phyloP scores from a whole-genome alignment of 2,888 invertebrate species.

The Cosmorhoe ocellata region DNA sequence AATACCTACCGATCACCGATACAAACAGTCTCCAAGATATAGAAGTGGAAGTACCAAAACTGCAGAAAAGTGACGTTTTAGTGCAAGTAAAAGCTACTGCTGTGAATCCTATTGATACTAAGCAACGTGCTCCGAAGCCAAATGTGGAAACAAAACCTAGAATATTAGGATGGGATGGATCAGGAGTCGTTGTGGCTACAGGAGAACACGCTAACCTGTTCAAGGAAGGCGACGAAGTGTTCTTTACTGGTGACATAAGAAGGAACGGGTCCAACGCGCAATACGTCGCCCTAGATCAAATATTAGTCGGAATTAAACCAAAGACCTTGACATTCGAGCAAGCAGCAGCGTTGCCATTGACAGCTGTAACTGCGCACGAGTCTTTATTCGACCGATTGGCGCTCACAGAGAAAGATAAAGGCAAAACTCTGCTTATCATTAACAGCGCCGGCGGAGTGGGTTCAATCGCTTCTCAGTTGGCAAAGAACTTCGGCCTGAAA shows the following conservation, averaged over 20 bases:
- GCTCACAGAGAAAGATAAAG: slow-evolving; percentile 64
- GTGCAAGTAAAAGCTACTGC: slow-evolving; percentile 69
- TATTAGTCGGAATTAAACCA: slow-evolving; percentile 61
- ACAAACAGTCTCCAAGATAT: slow-evolving; percentile 62
- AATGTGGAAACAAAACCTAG: slow-evolving; percentile 53
- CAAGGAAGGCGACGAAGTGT: slow-evolving; percentile 67
- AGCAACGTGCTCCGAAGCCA: slow-evolving; percentile 63
- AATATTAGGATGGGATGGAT: slow-evolving; percentile 71
- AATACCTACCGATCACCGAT: slow-evolving; percentile 68
- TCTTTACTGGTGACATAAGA: slow-evolving; percentile 62
- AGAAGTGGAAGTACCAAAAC: slow-evolving; percentile 56
- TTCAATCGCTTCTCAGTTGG: slow-evolving; percentile 66
- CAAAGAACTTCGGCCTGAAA: slow-evolving; percentile 59
- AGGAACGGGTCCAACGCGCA: slow-evolving; percentile 68
- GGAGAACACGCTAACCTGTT: slow-evolving; percentile 52
- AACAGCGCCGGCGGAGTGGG: slow-evolving; percentile 75
- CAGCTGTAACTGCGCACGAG: slow-evolving; percentile 65
- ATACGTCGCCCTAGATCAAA: slow-evolving; percentile 62
- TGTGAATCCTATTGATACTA: slow-evolving; percentile 71
- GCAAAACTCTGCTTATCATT: slow-evolving; percentile 63
- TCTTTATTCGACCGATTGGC: slow-evolving; percentile 60
- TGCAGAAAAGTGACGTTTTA: slow-evolving; percentile 57
- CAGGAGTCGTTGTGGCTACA: slow-evolving; percentile 62
- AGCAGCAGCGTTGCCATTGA: slow-evolving; percentile 72
- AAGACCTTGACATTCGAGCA: slow-evolving; percentile 64